Evolutionary conservation across 1,140 invertebrate genomes (phyloP).

Genomic region (Potamilus streckersoni): DNA sequence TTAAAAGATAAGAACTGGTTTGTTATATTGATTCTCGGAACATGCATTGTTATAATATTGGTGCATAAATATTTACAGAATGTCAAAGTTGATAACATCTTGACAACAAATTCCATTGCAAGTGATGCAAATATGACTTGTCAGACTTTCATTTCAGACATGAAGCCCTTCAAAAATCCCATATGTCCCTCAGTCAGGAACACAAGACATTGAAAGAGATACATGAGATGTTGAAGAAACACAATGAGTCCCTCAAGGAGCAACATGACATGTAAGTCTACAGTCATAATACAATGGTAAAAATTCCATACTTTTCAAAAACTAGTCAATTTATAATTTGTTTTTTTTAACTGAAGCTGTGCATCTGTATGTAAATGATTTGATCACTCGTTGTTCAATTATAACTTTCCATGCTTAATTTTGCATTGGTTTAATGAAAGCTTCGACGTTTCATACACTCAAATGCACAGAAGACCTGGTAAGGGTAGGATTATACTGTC

Average conservation of each 20-base stretch:
- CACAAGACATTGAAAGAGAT: conserved; percentile 57
- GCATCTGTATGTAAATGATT: neutral
- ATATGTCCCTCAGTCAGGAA: conserved; percentile 54
- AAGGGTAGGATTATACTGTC: no score
- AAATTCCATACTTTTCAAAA: neutral
- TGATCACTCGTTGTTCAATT: neutral
- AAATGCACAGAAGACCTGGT: neutral
- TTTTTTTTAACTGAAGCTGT: neutral
- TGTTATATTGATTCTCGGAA: no score
- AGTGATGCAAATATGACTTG: no score
- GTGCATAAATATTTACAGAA: no score
- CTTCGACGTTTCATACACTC: neutral
- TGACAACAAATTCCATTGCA: no score
- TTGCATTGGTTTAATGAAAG: neutral
- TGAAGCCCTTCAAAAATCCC: conserved; percentile 35
- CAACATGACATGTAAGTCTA: conserved; percentile 59
- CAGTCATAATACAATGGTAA: neutral
- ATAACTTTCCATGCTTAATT: neutral
- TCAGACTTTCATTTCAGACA: conserved; percentile 34
- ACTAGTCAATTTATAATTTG: neutral
- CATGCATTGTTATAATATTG: no score
- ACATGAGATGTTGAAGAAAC: conserved; percentile 62
- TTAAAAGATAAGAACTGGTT: no score
- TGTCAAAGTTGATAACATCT: no score
- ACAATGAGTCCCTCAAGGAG: conserved; percentile 59